phyloP scores from a whole-genome alignment of 2,888 invertebrate species.

The Ormyrus pomaceus region DNA sequence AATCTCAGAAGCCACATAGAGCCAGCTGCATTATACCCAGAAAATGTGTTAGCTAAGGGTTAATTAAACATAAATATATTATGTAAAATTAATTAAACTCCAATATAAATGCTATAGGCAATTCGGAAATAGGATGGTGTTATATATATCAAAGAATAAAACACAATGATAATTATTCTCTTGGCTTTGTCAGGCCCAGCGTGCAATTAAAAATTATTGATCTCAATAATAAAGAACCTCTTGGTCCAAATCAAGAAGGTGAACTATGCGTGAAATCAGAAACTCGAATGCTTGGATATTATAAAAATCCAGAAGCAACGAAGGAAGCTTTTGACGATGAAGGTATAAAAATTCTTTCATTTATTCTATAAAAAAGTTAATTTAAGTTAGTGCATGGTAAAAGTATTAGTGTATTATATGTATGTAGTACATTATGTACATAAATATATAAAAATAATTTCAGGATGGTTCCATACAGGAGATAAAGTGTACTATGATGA shows the following conservation, averaged over 20 bases:
- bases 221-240: slow-evolving; percentile 45
- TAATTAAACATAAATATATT: neutral
- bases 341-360: slow-evolving; percentile 65
- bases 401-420: too few relatives aligned
- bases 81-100: neutral
- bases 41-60: too few relatives aligned
- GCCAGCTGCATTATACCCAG: too few relatives aligned
- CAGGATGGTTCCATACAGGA: slow-evolving; percentile 66
- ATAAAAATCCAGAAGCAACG: slow-evolving; percentile 77
- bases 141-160: slow-evolving; percentile 48
- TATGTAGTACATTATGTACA: too few relatives aligned
- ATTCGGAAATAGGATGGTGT: slow-evolving; percentile 64
- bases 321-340: slow-evolving; percentile 76
- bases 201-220: slow-evolving; percentile 64
- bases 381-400: too few relatives aligned
- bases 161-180: slow-evolving; percentile 60
- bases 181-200: slow-evolving; percentile 60
- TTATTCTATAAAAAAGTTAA: too few relatives aligned
- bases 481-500: slow-evolving; percentile 67
- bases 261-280: slow-evolving; percentile 58
- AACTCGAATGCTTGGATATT: slow-evolving; percentile 77
- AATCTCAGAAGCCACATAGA: too few relatives aligned
- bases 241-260: slow-evolving; percentile 64
- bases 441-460: too few relatives aligned
- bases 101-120: slow-evolving; percentile 57